Evolutionary conservation across 2,888 invertebrate species (phyloP), one percentile per base, ranked within the genome.

Genomic region (Agonopterix alstromeriana): DNA sequence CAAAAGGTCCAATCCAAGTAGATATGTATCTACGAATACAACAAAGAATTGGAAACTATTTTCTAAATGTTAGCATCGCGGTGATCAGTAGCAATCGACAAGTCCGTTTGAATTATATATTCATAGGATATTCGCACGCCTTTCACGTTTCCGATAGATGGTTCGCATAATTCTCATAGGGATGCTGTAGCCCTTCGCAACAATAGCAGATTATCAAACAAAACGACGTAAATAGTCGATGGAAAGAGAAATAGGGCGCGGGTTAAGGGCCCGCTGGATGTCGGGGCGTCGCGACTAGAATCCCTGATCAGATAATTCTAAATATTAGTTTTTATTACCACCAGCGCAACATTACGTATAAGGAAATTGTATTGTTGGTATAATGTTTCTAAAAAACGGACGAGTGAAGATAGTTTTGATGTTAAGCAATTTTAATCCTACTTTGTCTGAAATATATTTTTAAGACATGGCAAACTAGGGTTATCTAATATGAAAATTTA

Each of bases 201-300:
- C 87, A 85, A 88, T 83, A 79, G 82, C 80, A 81, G 82, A 87
- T 87, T 88, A 88, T 87, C 83, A 84, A 84, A 82, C 80, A 77
- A 82, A 86, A 86, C 81, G 82, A 84, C 84, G 82, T 82, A 85
- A 84, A 86, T 83, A 85, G 83, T 82, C 76, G 70, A 75, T 67
- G 70, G 65, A 76, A 79, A 75, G 69, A 78, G 82, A 78, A 82
- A 82, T 73, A 77, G 73, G 82, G 75, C 81, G 76, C 77, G 84
- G 83, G 83, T 78, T 82, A 80, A 81, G 79, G 81, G 84, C 73
- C 76, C 78, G 69, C 67, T 74, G 77, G 78, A 83, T 80, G 77
- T 73, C 75, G 78, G 27, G 27, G 72, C 63, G 63, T 65, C 81
- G 82, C 80, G 85, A 76, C 77, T 68, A 70, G 87, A 87, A 88